A percentile compares a stretch with the other conserved stretches of the same genome.
Evolutionary conservation across 2,113 vertebrate genomes (phyloP).

Genomic region (Oophaga pumilio): DNA sequence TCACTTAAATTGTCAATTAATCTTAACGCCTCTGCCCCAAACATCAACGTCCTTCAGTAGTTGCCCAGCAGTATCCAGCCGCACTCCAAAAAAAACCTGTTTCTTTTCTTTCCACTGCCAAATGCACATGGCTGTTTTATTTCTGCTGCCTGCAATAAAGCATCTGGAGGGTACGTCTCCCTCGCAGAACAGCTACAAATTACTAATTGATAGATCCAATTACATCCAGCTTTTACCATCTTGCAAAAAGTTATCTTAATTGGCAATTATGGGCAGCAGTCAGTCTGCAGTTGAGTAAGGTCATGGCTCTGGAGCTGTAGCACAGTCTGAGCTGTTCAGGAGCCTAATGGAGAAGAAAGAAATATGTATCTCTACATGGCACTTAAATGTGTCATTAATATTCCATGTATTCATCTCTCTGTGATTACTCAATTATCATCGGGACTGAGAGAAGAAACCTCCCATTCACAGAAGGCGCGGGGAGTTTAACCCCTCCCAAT

Average conservation of each 20-base stretch:
- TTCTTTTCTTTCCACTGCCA: constrained; percentile 40
- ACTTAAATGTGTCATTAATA: constrained; percentile 57
- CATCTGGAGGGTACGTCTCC: constrained; percentile 56
- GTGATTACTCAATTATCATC: constrained; percentile 55
- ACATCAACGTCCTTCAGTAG: constrained; percentile 33
- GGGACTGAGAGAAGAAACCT: constrained; percentile 19
- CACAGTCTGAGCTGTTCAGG: constrained; percentile 48
- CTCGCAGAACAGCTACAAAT: constrained; percentile 56
- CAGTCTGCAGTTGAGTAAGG: constrained; percentile 58
- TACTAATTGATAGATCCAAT: constrained; percentile 59
- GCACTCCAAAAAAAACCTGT: constrained; percentile 23
- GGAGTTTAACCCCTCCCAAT: not conserved
- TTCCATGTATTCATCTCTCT: constrained; percentile 55
- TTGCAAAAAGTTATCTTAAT: constrained; percentile 59
- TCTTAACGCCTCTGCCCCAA: constrained; percentile 34
- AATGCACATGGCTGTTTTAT: constrained; percentile 54
- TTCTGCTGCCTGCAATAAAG: constrained; percentile 54
- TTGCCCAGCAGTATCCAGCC: constrained; percentile 26
- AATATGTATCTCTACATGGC: constrained; percentile 54
- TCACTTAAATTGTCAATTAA: constrained; percentile 43
- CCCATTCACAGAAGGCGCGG: constrained; percentile 16
- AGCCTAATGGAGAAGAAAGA: constrained; percentile 56
- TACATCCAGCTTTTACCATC: constrained; percentile 59
- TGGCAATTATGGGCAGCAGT: constrained; percentile 59
- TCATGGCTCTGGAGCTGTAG: constrained; percentile 50